Conservation (phyloP, 1,140 invertebrate genomes). For the Diorhabda sublineata region DNA sequence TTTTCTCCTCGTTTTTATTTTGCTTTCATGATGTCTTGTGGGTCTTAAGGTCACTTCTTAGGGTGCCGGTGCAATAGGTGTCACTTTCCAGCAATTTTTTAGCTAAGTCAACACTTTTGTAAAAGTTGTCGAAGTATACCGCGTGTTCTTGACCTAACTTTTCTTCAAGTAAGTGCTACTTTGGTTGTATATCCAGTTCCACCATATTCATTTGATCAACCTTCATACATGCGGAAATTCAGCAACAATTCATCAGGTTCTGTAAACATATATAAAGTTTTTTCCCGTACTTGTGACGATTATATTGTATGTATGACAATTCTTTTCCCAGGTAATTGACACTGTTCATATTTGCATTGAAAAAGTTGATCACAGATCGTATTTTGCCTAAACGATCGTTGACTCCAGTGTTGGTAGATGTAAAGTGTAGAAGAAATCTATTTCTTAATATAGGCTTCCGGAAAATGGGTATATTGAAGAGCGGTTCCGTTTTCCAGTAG, state of each 20-base stretch:
- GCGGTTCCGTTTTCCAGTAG: too few species aligned
- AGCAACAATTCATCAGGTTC: neutral
- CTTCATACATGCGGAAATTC: neutral
- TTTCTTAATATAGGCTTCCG: conserved; percentile 16
- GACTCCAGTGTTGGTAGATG: too few species aligned
- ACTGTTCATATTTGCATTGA: conserved; percentile 30
- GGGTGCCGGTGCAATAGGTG: conserved; percentile 40
- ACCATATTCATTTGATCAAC: neutral
- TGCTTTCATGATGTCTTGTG: conserved; percentile 27
- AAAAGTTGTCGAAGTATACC: conserved; percentile 46
- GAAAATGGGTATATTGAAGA: too few species aligned
- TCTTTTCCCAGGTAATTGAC: conserved; percentile 14
- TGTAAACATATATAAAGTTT: conserved; percentile 6
- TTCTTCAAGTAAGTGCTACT: neutral
- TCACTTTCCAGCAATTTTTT: conserved; percentile 33
- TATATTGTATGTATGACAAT: conserved; percentile 5
- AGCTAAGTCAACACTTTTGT: conserved; percentile 28
- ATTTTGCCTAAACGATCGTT: conserved; percentile 23
- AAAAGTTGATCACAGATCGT: conserved; percentile 27
- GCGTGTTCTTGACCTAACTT: conserved; percentile 28
- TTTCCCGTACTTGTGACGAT: neutral
- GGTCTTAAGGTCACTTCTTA: conserved; percentile 35
- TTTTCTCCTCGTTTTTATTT: neutral
- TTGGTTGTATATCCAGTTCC: neutral
- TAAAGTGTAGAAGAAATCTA: conserved; percentile 11